These are phyloP conservation scores for Zonotrichia leucophrys DNA, from an alignment of 2,113 vertebrate species.

Conservation along the genomic window DNA sequence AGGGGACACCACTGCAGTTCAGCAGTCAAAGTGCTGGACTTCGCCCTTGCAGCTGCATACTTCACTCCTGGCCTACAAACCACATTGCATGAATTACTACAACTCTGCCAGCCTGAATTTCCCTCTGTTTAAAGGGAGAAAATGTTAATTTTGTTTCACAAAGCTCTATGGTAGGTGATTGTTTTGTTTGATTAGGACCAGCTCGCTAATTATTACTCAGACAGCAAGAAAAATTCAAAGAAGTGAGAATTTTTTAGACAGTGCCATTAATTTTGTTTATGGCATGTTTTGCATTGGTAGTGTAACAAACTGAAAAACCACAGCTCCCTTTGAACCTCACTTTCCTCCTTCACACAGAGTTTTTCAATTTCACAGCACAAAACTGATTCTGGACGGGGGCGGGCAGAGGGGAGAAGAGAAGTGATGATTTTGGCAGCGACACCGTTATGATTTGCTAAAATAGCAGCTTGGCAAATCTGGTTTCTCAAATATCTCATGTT, in stretches of 20 bases:
- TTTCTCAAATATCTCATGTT: constrained; percentile 74
- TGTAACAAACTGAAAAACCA: constrained; percentile 35
- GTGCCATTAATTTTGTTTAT: constrained; percentile 56
- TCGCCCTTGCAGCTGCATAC: neutral
- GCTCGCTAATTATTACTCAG: neutral
- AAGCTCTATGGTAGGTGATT: neutral
- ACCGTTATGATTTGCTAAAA: constrained; percentile 63
- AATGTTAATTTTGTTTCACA: neutral
- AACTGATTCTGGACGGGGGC: neutral
- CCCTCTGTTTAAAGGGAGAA: neutral
- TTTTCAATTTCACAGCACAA: constrained; percentile 45
- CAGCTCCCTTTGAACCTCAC: constrained; percentile 58
- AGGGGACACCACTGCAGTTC: neutral
- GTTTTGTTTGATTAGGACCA: neutral
- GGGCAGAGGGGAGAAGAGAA: constrained; percentile 5
- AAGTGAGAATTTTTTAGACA: neutral
- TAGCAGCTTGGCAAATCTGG: constrained; percentile 71
- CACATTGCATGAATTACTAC: neutral
- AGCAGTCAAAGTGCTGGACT: neutral
- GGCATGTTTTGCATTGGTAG: constrained; percentile 25
- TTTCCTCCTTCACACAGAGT: constrained; percentile 58
- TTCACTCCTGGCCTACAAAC: neutral
- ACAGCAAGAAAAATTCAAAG: constrained; percentile 5
- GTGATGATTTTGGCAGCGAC: constrained; percentile 68
- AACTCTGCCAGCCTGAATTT: neutral